Base-by-base conservation (phyloP, 1,140 invertebrate genomes). In the Phocides pigmalion region DNA sequence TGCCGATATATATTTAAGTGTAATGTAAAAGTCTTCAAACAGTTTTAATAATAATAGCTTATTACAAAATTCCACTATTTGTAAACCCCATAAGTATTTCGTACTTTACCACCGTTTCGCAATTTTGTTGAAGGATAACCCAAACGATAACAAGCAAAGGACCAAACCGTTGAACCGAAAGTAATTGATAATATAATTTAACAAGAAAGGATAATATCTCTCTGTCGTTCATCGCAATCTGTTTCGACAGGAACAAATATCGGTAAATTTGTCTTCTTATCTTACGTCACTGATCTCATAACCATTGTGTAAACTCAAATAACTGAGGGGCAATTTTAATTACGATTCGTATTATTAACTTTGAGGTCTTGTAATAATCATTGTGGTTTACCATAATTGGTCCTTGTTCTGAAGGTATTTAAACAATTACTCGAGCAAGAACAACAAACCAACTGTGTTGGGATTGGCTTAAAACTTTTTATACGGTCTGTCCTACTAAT, bases 121-220 rank as follows among this genome's bases (percentile, higher is more conserved):
- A 64, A 53, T 64, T 54, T 44, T n/a, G 15, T 32, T 50, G 41
- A 53, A 37, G 62, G 28, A 62, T 62, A 35, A 62, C 44, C 15
- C 42, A 66, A 59, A 61, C 62, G 64, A 70, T 66, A 66, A 70
- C 62, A 66, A 70, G 68, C 53, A 39, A 42, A 47, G 62, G 44
- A 71, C 66, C 49, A 54, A 61, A 53, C 32, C 37, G 37, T 49
- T 58, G 62, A 73, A 69, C 46, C 49, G 46, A 62, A 68, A 68
- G 74, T 81, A 83, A 84, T 81, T 81, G 79, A 79, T 84, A 84
- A 88, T 82, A 86, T 85, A 85, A 87, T 87, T 87, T 85, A 82
- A 84, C 75, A 80, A 83, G 77, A 79, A 83, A 79, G 81, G 68
- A 84, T 85, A 81, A 87, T 87, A 82, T 81, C 74, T 89, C 76